These are phyloP conservation scores for Microtus montanus DNA, from an alignment of 2,113 vertebrate species.

Conservation along the genomic window DNA sequence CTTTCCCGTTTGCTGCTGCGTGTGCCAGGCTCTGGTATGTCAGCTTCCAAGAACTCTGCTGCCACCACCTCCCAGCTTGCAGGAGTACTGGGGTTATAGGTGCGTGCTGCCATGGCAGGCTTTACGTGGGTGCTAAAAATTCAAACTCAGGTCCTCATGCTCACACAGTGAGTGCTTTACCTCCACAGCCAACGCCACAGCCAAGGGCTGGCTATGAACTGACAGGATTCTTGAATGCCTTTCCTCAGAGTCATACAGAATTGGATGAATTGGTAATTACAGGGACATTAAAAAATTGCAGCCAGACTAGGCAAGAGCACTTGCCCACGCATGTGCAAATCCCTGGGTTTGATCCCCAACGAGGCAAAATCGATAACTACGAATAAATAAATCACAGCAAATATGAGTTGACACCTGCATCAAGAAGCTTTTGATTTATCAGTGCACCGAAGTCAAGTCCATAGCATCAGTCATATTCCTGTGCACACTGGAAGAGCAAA, in stretches of 20 bases:
- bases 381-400: neutral
- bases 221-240: neutral
- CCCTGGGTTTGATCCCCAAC: neutral
- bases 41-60: neutral
- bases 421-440: neutral
- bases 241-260: neutral
- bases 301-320: neutral
- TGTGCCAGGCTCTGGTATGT: neutral
- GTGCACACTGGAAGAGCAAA: neutral
- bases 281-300: neutral
- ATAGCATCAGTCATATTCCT: neutral
- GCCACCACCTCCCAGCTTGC: neutral
- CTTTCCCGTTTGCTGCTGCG: neutral
- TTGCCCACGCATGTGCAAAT: neutral
- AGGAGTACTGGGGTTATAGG: neutral
- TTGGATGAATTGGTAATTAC: conserved; percentile 9
- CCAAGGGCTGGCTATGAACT: neutral
- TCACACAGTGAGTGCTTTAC: neutral
- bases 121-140: neutral
- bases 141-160: neutral
- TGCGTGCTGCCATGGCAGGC: neutral
- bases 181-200: neutral
- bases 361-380: neutral
- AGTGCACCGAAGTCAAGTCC: neutral
- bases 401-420: neutral